These are phyloP conservation scores for Tenebrio molitor DNA, from an alignment of 1,140 invertebrate genomes.

Conservation along the genomic window DNA sequence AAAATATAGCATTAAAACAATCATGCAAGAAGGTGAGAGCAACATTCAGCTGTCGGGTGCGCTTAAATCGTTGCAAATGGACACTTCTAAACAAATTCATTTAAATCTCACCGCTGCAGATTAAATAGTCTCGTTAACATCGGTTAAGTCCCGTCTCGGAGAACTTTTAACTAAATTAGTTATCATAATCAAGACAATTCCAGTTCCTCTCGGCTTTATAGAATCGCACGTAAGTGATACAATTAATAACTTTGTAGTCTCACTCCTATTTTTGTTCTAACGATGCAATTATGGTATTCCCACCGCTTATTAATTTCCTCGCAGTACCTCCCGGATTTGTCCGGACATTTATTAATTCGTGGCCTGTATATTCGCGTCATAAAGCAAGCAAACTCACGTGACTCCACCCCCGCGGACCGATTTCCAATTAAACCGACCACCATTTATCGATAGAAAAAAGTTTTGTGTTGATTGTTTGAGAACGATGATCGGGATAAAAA, in stretches of 20 bases:
- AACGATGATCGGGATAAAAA: conserved; percentile 17
- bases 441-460: conserved; percentile 5
- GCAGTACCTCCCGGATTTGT: not conserved
- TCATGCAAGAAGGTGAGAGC: too few relatives aligned
- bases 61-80: not conserved
- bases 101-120: not conserved
- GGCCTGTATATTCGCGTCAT: conserved; percentile 16
- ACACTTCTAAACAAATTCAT: conserved; percentile 3
- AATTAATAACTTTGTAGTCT: conserved; percentile 1
- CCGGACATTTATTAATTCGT: conserved; percentile 11
- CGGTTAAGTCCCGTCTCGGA: not conserved
- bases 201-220: not conserved
- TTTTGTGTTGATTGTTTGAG: not conserved
- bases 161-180: conserved; percentile 5
- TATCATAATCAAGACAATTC: conserved; percentile 5
- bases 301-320: conserved; percentile 2
- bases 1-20: too few relatives aligned
- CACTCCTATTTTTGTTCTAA: not conserved
- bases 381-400: conserved; percentile 1
- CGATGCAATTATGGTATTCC: conserved; percentile 5
- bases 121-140: conserved; percentile 6
- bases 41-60: too few relatives aligned
- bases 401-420: not conserved
- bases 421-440: conserved; percentile 14
- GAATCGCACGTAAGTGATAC: not conserved